Conservation (phyloP, 2,888 invertebrate species). For the Hypomecis punctinalis region DNA sequence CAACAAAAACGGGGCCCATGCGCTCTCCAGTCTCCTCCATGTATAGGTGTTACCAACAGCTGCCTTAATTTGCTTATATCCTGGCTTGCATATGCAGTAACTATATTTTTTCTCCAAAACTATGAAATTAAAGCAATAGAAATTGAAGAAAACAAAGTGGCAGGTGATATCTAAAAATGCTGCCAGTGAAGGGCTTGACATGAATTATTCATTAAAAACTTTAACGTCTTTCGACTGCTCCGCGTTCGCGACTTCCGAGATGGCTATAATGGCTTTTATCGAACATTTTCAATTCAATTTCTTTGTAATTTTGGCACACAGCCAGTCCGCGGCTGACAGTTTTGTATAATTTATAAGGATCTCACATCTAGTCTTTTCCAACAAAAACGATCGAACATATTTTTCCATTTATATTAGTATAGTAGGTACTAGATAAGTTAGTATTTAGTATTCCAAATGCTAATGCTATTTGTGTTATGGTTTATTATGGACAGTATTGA, state of each 20-base stretch:
- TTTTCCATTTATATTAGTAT: neutral
- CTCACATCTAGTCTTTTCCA: slow-evolving; percentile 8
- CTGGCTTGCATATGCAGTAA: too few species aligned
- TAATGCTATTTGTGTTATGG: neutral
- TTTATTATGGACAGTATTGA: too few species aligned
- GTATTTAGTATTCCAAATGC: neutral
- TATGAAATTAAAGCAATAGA: neutral
- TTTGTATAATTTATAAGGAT: slow-evolving; percentile 20
- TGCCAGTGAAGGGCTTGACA: slow-evolving; percentile 2
- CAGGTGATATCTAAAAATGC: neutral
- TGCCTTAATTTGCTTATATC: too few species aligned
- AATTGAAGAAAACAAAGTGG: neutral
- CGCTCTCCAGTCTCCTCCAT: too few species aligned
- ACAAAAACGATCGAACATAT: neutral
- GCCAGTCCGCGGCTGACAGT: slow-evolving; percentile 15
- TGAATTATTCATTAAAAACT: slow-evolving; percentile 34
- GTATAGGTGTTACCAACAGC: too few species aligned
- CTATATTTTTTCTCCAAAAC: too few species aligned
- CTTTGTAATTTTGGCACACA: slow-evolving; percentile 19
- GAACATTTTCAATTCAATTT: slow-evolving; percentile 30
- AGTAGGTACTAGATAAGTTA: neutral
- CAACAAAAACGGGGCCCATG: too few species aligned
- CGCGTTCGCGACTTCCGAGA: slow-evolving; percentile 8
- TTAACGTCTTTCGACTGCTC: slow-evolving; percentile 15
- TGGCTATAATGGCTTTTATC: slow-evolving; percentile 25